Evolutionary conservation across 2,888 invertebrate species (phyloP).

Genomic region (Dioctria linearis): DNA sequence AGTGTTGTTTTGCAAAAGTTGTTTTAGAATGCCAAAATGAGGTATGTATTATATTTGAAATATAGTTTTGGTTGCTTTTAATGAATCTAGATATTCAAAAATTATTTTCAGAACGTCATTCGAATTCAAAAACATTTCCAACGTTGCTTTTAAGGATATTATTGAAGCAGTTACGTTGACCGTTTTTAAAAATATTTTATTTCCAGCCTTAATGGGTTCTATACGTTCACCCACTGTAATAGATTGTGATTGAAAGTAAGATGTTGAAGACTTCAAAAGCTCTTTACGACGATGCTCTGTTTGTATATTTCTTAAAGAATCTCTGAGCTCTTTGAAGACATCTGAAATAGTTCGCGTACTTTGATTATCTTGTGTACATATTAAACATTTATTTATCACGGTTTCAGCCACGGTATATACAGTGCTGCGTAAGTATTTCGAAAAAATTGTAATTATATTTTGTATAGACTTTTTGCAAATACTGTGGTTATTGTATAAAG

Average conservation of each 20-base stretch:
- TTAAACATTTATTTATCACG: neutral
- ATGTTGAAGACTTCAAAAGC: neutral
- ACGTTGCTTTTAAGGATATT: neutral
- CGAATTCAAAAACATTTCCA: neutral
- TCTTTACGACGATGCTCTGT: constrained; percentile 8
- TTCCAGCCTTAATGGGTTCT: too few species aligned
- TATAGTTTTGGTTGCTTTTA: too few species aligned
- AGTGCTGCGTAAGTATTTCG: neutral
- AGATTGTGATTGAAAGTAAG: constrained; percentile 3
- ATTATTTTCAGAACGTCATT: neutral
- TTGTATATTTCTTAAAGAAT: neutral
- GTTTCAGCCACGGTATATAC: neutral
- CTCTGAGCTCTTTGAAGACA: too few species aligned
- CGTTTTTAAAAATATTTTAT: constrained; percentile 10
- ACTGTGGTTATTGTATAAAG: neutral
- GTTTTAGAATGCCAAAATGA: too few species aligned
- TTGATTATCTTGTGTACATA: neutral
- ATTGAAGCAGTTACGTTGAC: neutral
- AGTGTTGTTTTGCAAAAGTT: too few species aligned
- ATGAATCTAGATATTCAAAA: too few species aligned
- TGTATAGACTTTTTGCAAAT: neutral
- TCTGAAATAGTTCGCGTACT: neutral
- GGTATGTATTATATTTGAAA: too few species aligned
- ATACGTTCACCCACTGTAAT: constrained; percentile 4
- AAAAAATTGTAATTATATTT: neutral